Conservation (phyloP, 2,797 vertebrate species). For the Moxostoma hubbsi region DNA sequence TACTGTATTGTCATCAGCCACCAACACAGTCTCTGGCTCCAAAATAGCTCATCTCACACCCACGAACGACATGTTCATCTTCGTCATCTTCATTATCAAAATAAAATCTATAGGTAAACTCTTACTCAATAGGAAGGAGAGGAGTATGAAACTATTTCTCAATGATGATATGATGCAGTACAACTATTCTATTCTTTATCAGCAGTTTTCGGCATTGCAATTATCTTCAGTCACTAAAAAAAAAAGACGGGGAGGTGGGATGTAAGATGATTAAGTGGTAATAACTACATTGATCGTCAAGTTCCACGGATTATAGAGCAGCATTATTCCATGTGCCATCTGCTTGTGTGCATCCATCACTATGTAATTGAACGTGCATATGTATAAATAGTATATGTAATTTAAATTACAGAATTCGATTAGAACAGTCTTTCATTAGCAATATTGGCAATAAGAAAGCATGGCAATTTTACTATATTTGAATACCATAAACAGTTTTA, state of each 20-base stretch:
- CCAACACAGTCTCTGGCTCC: slow-evolving; percentile 22
- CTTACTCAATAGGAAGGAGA: not conserved
- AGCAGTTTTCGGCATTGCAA: not conserved
- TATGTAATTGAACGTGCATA: not conserved
- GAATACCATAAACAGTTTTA: not conserved
- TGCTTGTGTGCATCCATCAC: slow-evolving; percentile 12
- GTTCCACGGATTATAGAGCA: slow-evolving; percentile 27
- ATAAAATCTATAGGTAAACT: not conserved
- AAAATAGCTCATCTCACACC: not conserved
- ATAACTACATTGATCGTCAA: slow-evolving; percentile 38
- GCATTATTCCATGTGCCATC: slow-evolving; percentile 33
- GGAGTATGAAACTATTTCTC: slow-evolving; percentile 1
- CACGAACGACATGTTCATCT: not conserved
- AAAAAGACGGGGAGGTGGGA: not conserved
- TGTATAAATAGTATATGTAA: not conserved
- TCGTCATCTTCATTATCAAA: not conserved
- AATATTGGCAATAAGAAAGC: not conserved
- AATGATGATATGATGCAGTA: not conserved
- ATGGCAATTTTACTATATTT: not conserved
- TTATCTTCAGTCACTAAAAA: slow-evolving; percentile 7
- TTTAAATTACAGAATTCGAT: not conserved
- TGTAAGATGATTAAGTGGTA: slow-evolving; percentile 27
- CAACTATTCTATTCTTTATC: not conserved
- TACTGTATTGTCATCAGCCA: slow-evolving; percentile 19
- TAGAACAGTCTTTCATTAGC: not conserved